Evolutionary conservation across 23 tunicate genomes (phyloP), one percentile per base, ranked within the genome.

Genomic region (Halocynthia aurantium): DNA sequence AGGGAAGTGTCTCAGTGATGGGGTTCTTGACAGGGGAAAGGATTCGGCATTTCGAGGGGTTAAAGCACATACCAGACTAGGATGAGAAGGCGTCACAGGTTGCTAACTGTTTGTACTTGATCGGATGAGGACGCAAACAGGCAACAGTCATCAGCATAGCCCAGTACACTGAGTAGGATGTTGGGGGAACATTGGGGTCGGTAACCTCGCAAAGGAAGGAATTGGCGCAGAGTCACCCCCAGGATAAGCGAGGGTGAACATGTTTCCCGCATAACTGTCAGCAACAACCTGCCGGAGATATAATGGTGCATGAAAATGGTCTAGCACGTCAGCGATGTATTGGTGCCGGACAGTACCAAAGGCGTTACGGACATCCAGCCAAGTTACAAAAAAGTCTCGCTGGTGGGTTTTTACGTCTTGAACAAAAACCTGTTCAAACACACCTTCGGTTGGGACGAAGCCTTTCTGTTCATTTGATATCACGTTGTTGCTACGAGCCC

Each of bases 331-430:
- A 52, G 50, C 51, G 22, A 51, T 73, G 55, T 62, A 53, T 40
- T 73, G 50, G 22, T 73, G 77, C 77, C 58, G 77, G 58, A 73
- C 52, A 51, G 54, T 53, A 53, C 77, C 77, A 53, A 73, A 73
- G 61, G 77, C 77, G 62, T 73, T 73, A 22, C 52, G 50, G 58
- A 73, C 52, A 61, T 73, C 65, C 54, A 51, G 61, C 61, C 61
- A 73, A 8, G 10, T 61, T 31, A 51, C 76, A 6, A 71, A 51
- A 19, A 71, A 60, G 52, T 71, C 56, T 71, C 6, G 21, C 6
- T 17, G 60, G 1, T 51, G 60, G 0, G 52, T 22, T 56, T 71
- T 71, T 12, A 60, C 76, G 13, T 71, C 76, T 5, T 10, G 18
- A 55, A 71, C 40, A 56, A 71, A 71, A 2, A 71, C 76, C 2